Evolutionary conservation across 2,888 invertebrate genomes (phyloP).

Genomic region (Dastarcus helophoroides): DNA sequence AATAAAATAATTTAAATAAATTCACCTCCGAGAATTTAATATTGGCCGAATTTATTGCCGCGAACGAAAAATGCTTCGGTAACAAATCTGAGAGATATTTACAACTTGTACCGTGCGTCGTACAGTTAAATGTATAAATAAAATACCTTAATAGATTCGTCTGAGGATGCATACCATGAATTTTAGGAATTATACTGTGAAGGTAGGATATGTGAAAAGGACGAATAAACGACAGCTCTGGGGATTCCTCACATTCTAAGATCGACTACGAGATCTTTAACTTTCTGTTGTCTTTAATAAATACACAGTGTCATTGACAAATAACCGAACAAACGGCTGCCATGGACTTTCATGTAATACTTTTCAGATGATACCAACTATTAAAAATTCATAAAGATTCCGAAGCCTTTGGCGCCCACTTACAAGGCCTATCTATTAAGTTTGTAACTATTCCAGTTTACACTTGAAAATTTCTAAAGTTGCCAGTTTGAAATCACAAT

Average conservation of each 20-base stretch:
- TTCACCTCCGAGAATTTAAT: too few relatives aligned
- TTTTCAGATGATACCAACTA: too few relatives aligned
- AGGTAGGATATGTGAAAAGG: conserved; percentile 19
- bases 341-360: too few relatives aligned
- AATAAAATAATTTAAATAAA: too few relatives aligned
- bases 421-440: too few relatives aligned
- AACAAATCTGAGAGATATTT: conserved; percentile 21
- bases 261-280: conserved; percentile 32
- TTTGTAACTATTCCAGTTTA: too few relatives aligned
- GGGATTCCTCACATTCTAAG: conserved; percentile 34
- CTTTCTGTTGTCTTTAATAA: conserved; percentile 36
- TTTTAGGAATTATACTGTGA: conserved; percentile 30
- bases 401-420: too few relatives aligned
- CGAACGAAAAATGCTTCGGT: conserved; percentile 14
- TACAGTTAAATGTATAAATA: conserved; percentile 23
- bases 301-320: conserved; percentile 38
- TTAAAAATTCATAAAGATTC: too few relatives aligned
- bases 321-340: conserved; percentile 34
- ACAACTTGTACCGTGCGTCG: conserved; percentile 18
- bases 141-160: conserved; percentile 31
- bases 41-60: not conserved
- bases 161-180: conserved; percentile 26
- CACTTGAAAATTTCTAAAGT: too few relatives aligned
- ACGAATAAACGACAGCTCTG: conserved; percentile 21
- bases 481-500: too few relatives aligned